Base-by-base conservation (phyloP, 30 jellyfish, hydroid and myxozoan species). In the Aurelia aurita complex sp. Pacific region DNA sequence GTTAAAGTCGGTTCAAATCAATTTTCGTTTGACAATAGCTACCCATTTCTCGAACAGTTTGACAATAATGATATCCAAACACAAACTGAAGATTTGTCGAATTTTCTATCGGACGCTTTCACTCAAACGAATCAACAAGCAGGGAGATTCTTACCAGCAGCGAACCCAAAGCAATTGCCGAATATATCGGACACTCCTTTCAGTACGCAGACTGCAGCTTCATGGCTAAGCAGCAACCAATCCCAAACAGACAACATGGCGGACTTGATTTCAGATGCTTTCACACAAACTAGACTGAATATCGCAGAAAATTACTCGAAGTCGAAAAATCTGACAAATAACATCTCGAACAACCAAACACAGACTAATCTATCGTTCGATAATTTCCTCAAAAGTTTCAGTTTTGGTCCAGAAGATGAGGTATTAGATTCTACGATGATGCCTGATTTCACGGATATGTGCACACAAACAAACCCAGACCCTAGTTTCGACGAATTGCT, bases 391-490 rank as follows among this genome's bases (percentile, higher is more conserved):
- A 60, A 67, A 60, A 74, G 52, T 75, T 55, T 84, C 76, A 74
- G 74, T 35, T 82, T 82, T 61, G 91, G 75, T 18, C 42, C 87
- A 11, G 75, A 73, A 4, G 77, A 84, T 17, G 76, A 63, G 38
- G 12, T 81, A 1, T 54, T 84, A 4, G 93, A 73, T 12, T 77
- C 93, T 8, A 43, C 84, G 17, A 15, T 84, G 59, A 84, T 84
- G 77, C 93, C 93, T 5, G 93, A 84, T 50, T 84, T 84, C 12
- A 71, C 86, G 12, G 93, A 84, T 61, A 84, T 84, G 86, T 84
- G 93, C 76, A 84, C 93, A 57, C 93, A 84, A 83, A 84, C 93
- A 18, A 75, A 74, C 63, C 81, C 82, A 34, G 91, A 82, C 80
- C 93, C 87, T 18, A 63, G 73, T 14, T 61, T 84, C 59, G 85